A percentile compares a stretch with the other conserved stretches of the same genome.
Evolutionary conservation across 2,888 invertebrate species (phyloP).

Genomic region (Archaeoteleia sp.): DNA sequence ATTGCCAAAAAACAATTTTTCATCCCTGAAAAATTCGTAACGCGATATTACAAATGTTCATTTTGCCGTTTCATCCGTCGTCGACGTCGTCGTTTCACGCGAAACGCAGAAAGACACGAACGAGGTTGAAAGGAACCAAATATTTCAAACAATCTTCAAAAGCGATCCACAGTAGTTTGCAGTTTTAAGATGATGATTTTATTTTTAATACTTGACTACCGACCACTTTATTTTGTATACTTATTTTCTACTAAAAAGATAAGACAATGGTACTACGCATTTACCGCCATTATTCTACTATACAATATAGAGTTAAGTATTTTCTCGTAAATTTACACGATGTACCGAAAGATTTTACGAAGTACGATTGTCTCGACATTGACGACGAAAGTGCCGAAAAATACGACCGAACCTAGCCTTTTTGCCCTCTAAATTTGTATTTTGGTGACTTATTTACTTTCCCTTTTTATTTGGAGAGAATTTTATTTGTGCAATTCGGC

Average conservation of each 20-base stretch:
- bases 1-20: too few species aligned
- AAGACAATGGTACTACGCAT: conserved; percentile 19
- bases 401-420: too few species aligned
- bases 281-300: conserved; percentile 36
- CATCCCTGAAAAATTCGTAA: conserved; percentile 6
- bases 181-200: conserved; percentile 64
- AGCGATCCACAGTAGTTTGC: conserved; percentile 71
- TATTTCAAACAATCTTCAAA: conserved; percentile 44
- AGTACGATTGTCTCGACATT: conserved; percentile 39
- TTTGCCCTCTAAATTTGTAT: too few species aligned
- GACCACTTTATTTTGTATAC: conserved; percentile 64
- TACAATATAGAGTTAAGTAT: conserved; percentile 45
- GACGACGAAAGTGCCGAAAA: conserved; percentile 40
- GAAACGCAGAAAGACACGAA: conserved; percentile 5
- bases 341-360: conserved; percentile 31
- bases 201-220: conserved; percentile 64
- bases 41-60: background rate
- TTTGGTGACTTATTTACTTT: conserved; percentile 8
- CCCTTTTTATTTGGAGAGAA: conserved; percentile 14
- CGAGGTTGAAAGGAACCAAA: conserved; percentile 43
- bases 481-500: too few species aligned
- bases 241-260: conserved; percentile 42
- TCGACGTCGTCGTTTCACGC: conserved; percentile 5
- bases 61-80: too few species aligned
- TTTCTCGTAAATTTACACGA: conserved; percentile 46